Percentiles rank a stretch among this genome's conserved stretches.
Evolutionary conservation across 1,140 invertebrate species (phyloP).

Genomic region (Drosophila melanica): DNA sequence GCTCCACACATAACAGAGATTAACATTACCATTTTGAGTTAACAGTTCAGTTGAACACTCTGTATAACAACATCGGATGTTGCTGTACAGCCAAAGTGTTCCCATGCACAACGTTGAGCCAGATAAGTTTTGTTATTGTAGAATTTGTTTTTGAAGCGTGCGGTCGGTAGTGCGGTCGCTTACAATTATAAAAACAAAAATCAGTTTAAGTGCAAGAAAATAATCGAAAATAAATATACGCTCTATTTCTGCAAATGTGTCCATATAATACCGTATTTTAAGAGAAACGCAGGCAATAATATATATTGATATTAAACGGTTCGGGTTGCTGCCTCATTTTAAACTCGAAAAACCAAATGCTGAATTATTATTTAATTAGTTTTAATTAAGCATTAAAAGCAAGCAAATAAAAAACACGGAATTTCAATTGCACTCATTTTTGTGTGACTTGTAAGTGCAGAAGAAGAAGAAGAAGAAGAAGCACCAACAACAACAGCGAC

Average conservation of each 20-base stretch:
- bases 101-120: conserved; percentile 14
- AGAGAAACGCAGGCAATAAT: conserved; percentile 23
- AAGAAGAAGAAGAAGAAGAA: conserved; percentile 49
- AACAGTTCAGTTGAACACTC: conserved; percentile 8
- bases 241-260: conserved; percentile 13
- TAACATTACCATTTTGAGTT: conserved; percentile 33
- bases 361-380: conserved; percentile 64
- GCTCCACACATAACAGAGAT: background rate
- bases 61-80: conserved; percentile 23
- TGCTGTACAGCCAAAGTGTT: background rate
- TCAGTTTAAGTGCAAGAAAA: conserved; percentile 19
- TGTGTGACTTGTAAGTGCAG: conserved; percentile 41
- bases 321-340: conserved; percentile 5
- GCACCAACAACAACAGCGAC: conserved; percentile 33
- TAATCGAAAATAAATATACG: conserved; percentile 10
- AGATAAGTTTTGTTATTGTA: conserved; percentile 46
- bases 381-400: conserved; percentile 66
- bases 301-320: conserved; percentile 32
- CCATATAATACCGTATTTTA: background rate
- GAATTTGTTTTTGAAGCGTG: conserved; percentile 41
- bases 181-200: conserved; percentile 8
- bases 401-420: conserved; percentile 45
- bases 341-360: conserved; percentile 31
- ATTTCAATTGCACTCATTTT: conserved; percentile 54
- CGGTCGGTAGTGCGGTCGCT: conserved; percentile 41